Base-by-base conservation (phyloP, 53 echinoderm and acorn worm species). In the Apostichopus leukothele region DNA sequence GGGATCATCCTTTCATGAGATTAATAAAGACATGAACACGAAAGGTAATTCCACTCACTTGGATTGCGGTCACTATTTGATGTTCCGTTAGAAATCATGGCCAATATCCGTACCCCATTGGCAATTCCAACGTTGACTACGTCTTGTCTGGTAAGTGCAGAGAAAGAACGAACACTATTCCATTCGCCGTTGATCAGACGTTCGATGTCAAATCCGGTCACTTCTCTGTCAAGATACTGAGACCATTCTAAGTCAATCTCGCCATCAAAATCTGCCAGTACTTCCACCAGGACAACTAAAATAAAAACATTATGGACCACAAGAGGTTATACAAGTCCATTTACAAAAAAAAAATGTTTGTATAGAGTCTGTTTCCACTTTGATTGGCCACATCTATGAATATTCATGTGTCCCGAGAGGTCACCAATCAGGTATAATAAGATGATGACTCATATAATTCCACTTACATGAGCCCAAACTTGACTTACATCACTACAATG, bases 171-270 rank as follows among this genome's bases (percentile, higher is more conserved):
- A 10, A 67, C 5, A 0, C 25, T 23, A 6, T 20, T 60, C 85
- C 85, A 85, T 16, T 19, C 12, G 50, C 27, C 85, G 67, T 66
- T 39, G 16, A 63, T 14, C 5, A 63, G 67, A 16, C 85, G 11
- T 50, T 85, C 59, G 1, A 85, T 85, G 61, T 9, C 22, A 60
- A 59, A 85, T 11, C 85, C 9, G 27, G 16, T 85, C 12, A 85
- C 85, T 5, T 39, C 22, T 63, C 67, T 85, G 13, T 67, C 66
- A 18, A 85, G 18, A n/a, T 85, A 85, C 14, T 85, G 85, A 20
- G 85, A 39, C 85, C 85, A 85, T 5, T 85, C 85, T 18, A 85
- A 67, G 14, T 27, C 39, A 18, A 85, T 67, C 1, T 85, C 85
- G 6, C 85, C 85, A 18, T 85, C 67, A 85, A 85, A 85, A 6